A percentile compares a stretch with the other conserved stretches of the same genome.
Evolutionary conservation across 2,797 vertebrate species (phyloP).

Genomic region (Mergus octosetaceus): DNA sequence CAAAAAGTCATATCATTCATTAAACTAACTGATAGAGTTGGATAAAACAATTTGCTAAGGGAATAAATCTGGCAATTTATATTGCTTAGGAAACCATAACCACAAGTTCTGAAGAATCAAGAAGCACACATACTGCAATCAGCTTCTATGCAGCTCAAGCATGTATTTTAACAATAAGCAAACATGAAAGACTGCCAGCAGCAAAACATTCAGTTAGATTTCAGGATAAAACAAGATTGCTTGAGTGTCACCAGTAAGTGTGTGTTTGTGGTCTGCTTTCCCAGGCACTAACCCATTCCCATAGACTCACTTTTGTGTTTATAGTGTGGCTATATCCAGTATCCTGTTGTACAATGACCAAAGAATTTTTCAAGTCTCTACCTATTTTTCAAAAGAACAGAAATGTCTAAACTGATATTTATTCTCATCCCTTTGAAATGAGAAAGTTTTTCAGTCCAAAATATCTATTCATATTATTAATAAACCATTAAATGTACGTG

Average conservation of each 20-base stretch:
- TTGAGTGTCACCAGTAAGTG: neutral
- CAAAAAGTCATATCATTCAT: neutral
- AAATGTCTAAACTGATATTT: neutral
- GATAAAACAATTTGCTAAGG: neutral
- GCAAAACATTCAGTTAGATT: neutral
- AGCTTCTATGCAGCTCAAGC: neutral
- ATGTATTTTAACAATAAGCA: neutral
- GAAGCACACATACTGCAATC: neutral
- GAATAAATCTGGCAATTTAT: neutral
- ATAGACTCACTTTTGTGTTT: neutral
- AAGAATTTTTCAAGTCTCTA: neutral
- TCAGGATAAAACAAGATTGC: neutral
- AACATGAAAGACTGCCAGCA: neutral
- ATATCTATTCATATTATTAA: neutral
- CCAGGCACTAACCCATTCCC: neutral
- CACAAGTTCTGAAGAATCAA: neutral
- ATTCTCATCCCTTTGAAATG: neutral
- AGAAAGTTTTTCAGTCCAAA: neutral
- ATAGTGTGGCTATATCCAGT: neutral
- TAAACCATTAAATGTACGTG: neutral
- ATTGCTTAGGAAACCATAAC: neutral
- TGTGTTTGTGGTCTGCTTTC: neutral
- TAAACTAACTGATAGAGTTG: neutral
- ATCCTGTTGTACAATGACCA: neutral
- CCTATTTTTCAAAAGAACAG: neutral